Evolutionary conservation across 1,140 invertebrate genomes (phyloP), one percentile per base, ranked within the genome.

Genomic region (Elymnias hypermnestra): DNA sequence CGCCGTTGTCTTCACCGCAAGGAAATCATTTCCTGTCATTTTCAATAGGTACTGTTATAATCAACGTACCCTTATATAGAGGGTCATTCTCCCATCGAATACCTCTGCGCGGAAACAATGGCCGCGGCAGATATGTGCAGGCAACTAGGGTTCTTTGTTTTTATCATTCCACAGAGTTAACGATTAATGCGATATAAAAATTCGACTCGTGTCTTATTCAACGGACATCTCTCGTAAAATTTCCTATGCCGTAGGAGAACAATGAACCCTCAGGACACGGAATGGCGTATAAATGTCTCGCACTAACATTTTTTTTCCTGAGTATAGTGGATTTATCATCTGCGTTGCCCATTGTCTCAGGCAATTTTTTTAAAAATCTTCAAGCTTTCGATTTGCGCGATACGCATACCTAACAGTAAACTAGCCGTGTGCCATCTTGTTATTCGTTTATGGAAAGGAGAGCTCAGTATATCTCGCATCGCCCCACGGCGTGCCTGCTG

Each of bases 101-200:
- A 48, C 53, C 61, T 44, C 17, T 39, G 39, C 36, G 39, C 15
- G 45, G 64, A 66, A 78, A 82, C 79, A 83, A 83, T 83, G 64
- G 64, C 62, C 60, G 48, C 52, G 56, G 39, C 65, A 63, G 64
- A 66, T 72, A 6, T n/a, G 63, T 57, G 69, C 54, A 55, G 61
- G 58, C 63, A 76, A 68, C 64, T 59, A 57, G 53, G 40, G 53
- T 65, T 63, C 72, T 83, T 83, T 83, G 72, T 83, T 74, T 76
- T 68, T 53, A 63, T 64, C 54, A 59, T 40, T 60, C 42, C 40
- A 14, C 29, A 17, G 21, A 6, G 26, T 43, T 51, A 50, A 28
- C 69, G 69, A 74, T 66, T 74, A 82, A 83, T 73, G 54, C 49
- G 53, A 48, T 70, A 78, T 83, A 73, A 78, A 78, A 78, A 84